Percentiles rank a stretch among this genome's conserved stretches.
phyloP scores from a whole-genome alignment of 2,113 vertebrate genomes.

The Agapornis roseicollis region DNA sequence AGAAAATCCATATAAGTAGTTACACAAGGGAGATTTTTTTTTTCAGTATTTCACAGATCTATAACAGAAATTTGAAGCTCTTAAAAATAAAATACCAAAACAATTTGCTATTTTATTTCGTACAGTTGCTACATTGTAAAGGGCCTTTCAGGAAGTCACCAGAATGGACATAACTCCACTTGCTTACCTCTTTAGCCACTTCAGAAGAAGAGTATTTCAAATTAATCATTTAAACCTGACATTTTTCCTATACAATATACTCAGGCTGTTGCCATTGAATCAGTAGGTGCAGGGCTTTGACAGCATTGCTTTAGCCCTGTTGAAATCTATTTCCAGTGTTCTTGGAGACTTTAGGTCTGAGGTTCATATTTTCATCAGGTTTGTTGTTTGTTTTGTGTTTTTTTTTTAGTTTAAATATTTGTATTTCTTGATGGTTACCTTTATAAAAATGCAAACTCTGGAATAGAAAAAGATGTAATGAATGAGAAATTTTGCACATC shows the following conservation, averaged over 20 bases:
- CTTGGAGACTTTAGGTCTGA: neutral
- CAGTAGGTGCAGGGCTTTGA: neutral
- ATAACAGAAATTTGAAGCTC: neutral
- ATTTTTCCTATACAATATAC: neutral
- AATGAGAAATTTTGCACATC: neutral
- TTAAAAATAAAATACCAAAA: neutral
- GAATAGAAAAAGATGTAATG: neutral
- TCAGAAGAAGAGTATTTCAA: neutral
- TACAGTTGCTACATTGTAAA: neutral
- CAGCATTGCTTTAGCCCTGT: neutral
- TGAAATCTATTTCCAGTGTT: neutral
- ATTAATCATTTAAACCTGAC: neutral
- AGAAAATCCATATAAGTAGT: neutral
- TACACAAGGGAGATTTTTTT: neutral
- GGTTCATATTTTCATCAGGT: neutral
- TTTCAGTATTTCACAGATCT: neutral
- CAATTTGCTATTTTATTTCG: neutral
- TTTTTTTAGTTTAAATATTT: neutral
- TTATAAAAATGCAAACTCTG: neutral
- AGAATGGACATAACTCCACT: neutral
- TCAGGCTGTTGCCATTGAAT: neutral
- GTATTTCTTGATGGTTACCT: neutral
- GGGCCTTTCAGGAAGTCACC: neutral
- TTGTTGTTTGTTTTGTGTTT: neutral
- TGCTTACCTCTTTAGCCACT: neutral